Base-by-base conservation (phyloP, 2,888 invertebrate species). In the Drosophila nigricruria region DNA sequence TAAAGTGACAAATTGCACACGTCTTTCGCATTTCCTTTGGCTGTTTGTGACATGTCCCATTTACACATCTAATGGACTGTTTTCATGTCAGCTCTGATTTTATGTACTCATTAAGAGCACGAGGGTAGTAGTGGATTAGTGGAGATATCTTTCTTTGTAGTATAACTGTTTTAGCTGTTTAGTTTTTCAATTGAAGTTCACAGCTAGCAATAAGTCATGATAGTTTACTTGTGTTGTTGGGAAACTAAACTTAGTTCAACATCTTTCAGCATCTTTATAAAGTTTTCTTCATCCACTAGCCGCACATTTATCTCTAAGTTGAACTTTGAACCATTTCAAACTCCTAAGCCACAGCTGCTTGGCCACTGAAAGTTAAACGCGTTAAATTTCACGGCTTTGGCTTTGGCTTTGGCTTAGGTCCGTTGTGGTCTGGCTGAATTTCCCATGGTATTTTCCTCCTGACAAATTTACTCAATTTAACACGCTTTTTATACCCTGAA, bases 1-100 rank as follows among this genome's bases (percentile, higher is more conserved):
- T 72, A 70, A 77, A 67, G 34, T 77, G 50, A 63, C 42, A 58
- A 77, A 76, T 69, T 64, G 66, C 59, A 64, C 77, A 72, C 66
- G 69, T 60, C 57, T 70, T 61, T 59, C 52, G 34, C 47, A 76
- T 65, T 59, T 75, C 47, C 42, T 52, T 56, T 27, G 58, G 50
- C 58, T 50, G 63, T 54, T 67, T 74, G 64, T 62, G 68, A 45
- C 59, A 70, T 49, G 43, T 12, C 20, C 57, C 30, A 70, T 58
- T 49, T 23, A 16, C 38, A 47, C 34, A 49, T 20, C 36, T 43
- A 61, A 53, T 57, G 27, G 27, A 38, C 45, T 53, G 16, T 23
- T 57, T 38, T 57, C 36, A 25, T 34, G 40, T 10, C 30, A 16
- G 36, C 53, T 32, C 42, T 25, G 23, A 34, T 30, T 20, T 47